Percentiles rank a stretch among this genome's conserved stretches.
Conservation (phyloP, 2,797 vertebrate genomes). For the Pantherophis vulpinus region DNA sequence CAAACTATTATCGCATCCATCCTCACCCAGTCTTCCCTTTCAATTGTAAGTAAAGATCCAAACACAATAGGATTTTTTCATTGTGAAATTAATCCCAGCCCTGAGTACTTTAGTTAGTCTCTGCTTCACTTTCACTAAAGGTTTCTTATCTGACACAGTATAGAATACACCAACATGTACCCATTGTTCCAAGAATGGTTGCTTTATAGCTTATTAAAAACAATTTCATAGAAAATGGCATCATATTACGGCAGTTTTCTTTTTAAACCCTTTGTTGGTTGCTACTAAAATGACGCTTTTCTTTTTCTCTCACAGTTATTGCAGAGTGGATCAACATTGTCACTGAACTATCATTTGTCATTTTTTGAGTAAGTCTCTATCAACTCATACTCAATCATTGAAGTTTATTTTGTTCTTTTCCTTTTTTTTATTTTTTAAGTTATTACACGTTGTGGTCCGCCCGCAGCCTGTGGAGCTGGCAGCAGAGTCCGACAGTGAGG, state of each 20-base stretch:
- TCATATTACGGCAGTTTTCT: neutral
- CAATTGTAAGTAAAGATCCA: neutral
- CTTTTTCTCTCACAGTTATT: neutral
- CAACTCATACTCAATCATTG: neutral
- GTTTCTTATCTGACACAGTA: neutral
- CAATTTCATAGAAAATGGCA: neutral
- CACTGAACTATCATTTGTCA: neutral
- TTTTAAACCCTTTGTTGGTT: neutral
- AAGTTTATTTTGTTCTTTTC: neutral
- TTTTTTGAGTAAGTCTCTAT: neutral
- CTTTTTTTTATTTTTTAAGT: neutral
- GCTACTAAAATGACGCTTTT: neutral
- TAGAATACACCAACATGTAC: neutral
- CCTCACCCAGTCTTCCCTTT: neutral
- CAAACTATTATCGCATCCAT: neutral
- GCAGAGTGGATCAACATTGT: neutral
- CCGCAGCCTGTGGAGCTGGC: no score
- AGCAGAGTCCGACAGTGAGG: no score
- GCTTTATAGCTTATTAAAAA: neutral
- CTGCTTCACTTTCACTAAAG: neutral
- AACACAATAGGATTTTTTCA: neutral
- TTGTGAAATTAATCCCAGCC: neutral
- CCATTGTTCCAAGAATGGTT: neutral
- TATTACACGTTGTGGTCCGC: neutral
- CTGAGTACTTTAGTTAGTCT: neutral